phyloP scores from a whole-genome alignment of 2,113 vertebrate species.

The Echinops telfairi region DNA sequence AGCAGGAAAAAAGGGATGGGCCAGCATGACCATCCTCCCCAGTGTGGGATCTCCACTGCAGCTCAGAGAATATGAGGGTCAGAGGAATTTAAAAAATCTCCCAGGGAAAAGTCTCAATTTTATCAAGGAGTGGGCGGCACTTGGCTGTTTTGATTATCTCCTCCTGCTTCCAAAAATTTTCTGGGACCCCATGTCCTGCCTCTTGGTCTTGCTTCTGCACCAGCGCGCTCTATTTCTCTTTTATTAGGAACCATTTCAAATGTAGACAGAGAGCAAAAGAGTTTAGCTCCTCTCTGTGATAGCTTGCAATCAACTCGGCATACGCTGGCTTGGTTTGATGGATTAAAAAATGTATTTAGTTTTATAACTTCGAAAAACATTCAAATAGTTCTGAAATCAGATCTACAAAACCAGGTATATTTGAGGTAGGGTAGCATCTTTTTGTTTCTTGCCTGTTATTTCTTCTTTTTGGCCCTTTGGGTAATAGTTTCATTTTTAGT shows the following conservation, averaged over 20 bases:
- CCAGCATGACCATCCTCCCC: background rate
- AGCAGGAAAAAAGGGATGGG: background rate
- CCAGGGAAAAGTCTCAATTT: background rate
- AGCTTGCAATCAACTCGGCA: background rate
- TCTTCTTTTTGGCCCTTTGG: background rate
- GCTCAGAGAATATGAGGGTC: background rate
- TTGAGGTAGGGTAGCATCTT: background rate
- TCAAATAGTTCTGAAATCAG: slow-evolving; percentile 31
- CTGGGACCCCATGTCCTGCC: no score
- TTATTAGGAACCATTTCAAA: slow-evolving; percentile 41
- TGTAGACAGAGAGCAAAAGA: background rate
- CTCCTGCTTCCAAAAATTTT: no score
- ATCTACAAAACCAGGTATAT: background rate
- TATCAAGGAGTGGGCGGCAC: background rate
- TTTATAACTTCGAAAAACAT: slow-evolving; percentile 15
- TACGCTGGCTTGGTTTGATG: slow-evolving; percentile 43
- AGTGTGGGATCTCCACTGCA: background rate
- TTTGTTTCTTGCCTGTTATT: background rate
- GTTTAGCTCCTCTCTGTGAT: background rate
- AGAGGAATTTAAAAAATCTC: slow-evolving; percentile 13
- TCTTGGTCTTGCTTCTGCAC: no score
- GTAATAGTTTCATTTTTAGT: background rate
- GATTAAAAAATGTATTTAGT: slow-evolving; percentile 29
- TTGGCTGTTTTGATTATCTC: slow-evolving; percentile 30
- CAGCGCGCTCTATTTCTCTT: no score